These are phyloP conservation scores for Drosophila equinoxialis DNA, from an alignment of 1,140 invertebrate genomes.

Conservation along the genomic window DNA sequence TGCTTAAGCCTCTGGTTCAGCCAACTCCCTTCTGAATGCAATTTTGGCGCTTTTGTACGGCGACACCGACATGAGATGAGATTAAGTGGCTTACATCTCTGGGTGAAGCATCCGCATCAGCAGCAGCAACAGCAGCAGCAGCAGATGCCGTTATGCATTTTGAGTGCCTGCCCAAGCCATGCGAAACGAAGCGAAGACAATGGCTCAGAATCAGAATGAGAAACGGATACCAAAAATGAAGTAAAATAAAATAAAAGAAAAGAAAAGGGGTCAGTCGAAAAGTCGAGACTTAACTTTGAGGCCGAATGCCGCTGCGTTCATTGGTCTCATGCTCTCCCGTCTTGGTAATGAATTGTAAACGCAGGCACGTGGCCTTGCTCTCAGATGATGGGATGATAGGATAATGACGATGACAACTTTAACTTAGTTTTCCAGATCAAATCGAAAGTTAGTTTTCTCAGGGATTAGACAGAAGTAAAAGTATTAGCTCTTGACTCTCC, in stretches of 20 bases:
- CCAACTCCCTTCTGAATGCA: constrained; percentile 23
- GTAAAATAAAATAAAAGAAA: constrained; percentile 27
- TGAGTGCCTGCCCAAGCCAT: constrained; percentile 30
- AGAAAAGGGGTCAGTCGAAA: constrained; percentile 50
- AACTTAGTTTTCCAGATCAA: constrained; percentile 29
- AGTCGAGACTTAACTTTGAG: constrained; percentile 54
- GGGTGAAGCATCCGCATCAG: constrained; percentile 35
- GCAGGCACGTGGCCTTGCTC: constrained; percentile 57
- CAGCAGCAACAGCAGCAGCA: constrained; percentile 15
- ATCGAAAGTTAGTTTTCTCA: constrained; percentile 34
- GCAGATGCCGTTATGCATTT: constrained; percentile 69
- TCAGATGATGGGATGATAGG: constrained; percentile 3
- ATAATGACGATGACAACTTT: constrained; percentile 22
- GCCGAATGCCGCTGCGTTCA: constrained; percentile 29
- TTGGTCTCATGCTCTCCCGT: neutral
- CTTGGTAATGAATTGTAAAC: constrained; percentile 77
- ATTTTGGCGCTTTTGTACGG: constrained; percentile 35
- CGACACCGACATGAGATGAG: constrained; percentile 38
- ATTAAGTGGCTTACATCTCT: constrained; percentile 72
- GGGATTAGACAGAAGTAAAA: constrained; percentile 17
- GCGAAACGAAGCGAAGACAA: constrained; percentile 27
- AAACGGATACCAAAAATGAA: constrained; percentile 19
- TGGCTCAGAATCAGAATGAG: constrained; percentile 44
- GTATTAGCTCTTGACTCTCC: neutral
- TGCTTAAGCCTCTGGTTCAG: neutral